Conservation (phyloP, 2,113 vertebrate species). For the Pseudorasbora parva region DNA sequence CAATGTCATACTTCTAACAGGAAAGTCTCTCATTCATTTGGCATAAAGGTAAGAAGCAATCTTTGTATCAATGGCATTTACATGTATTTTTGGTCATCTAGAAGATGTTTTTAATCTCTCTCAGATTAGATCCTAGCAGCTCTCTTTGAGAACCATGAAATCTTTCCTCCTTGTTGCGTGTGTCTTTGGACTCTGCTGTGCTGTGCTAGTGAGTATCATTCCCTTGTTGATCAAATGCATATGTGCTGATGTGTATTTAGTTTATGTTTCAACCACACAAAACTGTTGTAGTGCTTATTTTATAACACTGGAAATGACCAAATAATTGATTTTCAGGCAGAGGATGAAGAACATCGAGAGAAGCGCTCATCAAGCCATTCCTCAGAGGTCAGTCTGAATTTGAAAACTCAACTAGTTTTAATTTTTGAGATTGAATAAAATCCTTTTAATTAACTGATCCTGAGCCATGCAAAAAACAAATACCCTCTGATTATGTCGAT, state of each 20-base stretch:
- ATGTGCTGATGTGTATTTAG: too few species aligned
- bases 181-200: constrained; percentile 24
- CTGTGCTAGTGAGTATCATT: neutral
- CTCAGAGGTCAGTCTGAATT: constrained; percentile 22
- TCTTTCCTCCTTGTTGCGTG: neutral
- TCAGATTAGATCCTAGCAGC: neutral
- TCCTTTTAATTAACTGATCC: too few species aligned
- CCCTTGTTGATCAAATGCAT: too few species aligned
- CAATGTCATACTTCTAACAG: too few species aligned
- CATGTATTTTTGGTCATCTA: neutral
- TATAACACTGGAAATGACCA: too few species aligned
- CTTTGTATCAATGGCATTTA: neutral
- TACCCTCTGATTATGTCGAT: neutral
- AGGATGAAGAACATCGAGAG: constrained; percentile 11
- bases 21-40: neutral
- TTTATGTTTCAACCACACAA: too few species aligned
- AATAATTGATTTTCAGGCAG: neutral
- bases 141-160: constrained; percentile 28
- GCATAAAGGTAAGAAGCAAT: neutral
- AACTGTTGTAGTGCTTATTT: too few species aligned
- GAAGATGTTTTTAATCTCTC: neutral
- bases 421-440: too few species aligned
- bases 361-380: constrained; percentile 32
- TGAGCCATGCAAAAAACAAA: neutral
- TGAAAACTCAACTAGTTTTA: too few species aligned